Evolutionary conservation across 1,140 invertebrate species (phyloP).

Genomic region (Drosophila orena): DNA sequence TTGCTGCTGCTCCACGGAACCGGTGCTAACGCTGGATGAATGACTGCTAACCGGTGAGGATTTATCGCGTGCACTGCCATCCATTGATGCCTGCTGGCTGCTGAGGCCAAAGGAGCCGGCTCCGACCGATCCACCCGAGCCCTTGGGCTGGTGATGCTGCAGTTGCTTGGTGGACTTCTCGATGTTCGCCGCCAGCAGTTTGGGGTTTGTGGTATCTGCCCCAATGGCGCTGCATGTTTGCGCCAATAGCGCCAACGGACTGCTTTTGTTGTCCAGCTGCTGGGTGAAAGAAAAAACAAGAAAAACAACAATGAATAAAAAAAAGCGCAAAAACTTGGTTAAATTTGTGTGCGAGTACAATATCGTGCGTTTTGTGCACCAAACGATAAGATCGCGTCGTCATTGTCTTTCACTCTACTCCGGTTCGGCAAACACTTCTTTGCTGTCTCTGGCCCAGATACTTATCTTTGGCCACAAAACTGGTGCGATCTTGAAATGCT

Average conservation of each 20-base stretch:
- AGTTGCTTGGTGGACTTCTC: slow-evolving; percentile 88
- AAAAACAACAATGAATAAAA: not conserved
- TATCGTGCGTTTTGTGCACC: slow-evolving; percentile 50
- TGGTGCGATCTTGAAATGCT: slow-evolving; percentile 39
- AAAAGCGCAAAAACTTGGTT: not conserved
- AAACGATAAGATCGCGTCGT: slow-evolving; percentile 42
- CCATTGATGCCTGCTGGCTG: slow-evolving; percentile 39
- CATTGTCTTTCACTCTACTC: slow-evolving; percentile 46
- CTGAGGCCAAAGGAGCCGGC: slow-evolving; percentile 24
- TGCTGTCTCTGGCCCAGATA: slow-evolving; percentile 24
- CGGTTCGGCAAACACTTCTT: slow-evolving; percentile 51
- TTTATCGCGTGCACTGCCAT: slow-evolving; percentile 87
- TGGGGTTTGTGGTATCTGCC: slow-evolving; percentile 91
- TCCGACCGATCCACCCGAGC: slow-evolving; percentile 14
- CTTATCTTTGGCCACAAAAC: slow-evolving; percentile 43
- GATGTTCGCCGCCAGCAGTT: slow-evolving; percentile 89
- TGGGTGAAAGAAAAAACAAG: slow-evolving; percentile 85
- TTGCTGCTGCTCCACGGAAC: slow-evolving; percentile 83
- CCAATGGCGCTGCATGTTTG: slow-evolving; percentile 98
- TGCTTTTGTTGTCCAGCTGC: slow-evolving; percentile 98
- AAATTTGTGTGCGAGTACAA: slow-evolving; percentile 15
- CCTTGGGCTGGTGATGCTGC: slow-evolving; percentile 53
- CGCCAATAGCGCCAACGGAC: slow-evolving; percentile 95
- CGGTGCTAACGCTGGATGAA: slow-evolving; percentile 79
- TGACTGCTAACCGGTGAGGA: slow-evolving; percentile 85